A percentile compares a stretch with the other conserved stretches of the same genome.
Evolutionary conservation across 2,888 invertebrate genomes (phyloP).

Genomic region (Epistrophe eligans): DNA sequence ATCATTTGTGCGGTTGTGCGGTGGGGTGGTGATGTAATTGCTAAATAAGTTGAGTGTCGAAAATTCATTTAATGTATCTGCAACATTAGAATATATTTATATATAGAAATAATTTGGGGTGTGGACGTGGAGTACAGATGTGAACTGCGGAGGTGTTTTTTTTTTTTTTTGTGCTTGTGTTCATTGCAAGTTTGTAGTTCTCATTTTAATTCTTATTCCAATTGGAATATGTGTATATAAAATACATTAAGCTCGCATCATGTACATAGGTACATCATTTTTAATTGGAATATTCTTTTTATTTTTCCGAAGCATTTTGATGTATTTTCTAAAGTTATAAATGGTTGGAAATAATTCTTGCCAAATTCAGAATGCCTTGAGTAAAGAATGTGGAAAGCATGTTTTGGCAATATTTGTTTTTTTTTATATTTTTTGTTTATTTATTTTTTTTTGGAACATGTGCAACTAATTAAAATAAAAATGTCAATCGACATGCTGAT

Average conservation of each 20-base stretch:
- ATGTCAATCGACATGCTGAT: background rate
- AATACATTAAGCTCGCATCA: background rate
- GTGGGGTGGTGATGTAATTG: slow-evolving; percentile 67
- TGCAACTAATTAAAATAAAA: slow-evolving; percentile 17
- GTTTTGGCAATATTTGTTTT: slow-evolving; percentile 16
- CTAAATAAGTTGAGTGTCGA: slow-evolving; percentile 61
- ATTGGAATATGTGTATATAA: too few species aligned
- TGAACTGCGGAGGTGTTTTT: slow-evolving; percentile 37
- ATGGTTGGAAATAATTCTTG: background rate
- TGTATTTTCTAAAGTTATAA: slow-evolving; percentile 2
- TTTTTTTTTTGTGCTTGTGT: slow-evolving; percentile 15
- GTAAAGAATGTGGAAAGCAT: background rate
- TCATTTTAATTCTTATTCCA: background rate
- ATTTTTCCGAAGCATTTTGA: background rate
- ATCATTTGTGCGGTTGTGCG: background rate
- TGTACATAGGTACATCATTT: background rate
- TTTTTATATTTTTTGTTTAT: background rate
- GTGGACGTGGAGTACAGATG: slow-evolving; percentile 4
- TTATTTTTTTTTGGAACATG: slow-evolving; percentile 29
- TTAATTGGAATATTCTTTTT: background rate
- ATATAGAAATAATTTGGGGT: slow-evolving; percentile 27
- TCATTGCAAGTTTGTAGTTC: background rate
- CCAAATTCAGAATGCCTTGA: background rate
- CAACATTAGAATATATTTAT: slow-evolving; percentile 2
- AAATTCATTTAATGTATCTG: slow-evolving; percentile 35